Percentiles rank a stretch among this genome's conserved stretches.
These are phyloP conservation scores for Mantis religiosa DNA, from an alignment of 2,888 invertebrate genomes.

Conservation along the genomic window DNA sequence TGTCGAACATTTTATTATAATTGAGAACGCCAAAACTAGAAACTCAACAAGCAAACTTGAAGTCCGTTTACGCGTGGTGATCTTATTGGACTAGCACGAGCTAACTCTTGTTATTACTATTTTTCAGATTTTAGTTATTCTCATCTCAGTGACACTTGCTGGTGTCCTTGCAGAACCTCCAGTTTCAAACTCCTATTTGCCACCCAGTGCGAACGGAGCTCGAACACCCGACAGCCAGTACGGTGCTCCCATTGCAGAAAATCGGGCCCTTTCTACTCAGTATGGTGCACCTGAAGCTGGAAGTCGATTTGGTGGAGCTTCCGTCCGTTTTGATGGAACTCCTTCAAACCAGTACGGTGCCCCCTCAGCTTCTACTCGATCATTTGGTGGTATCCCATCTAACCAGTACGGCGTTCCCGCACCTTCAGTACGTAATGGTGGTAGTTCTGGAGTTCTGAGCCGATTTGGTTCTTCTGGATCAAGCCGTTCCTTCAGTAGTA, in stretches of 20 bases:
- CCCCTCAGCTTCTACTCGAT: too few relatives aligned
- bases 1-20: too few relatives aligned
- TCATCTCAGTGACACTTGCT: background rate
- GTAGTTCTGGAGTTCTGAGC: conserved; percentile 32
- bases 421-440: background rate
- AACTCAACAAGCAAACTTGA: too few relatives aligned
- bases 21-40: too few relatives aligned
- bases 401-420: conserved; percentile 4
- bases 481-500: background rate
- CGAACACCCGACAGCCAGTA: conserved; percentile 39
- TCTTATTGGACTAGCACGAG: too few relatives aligned
- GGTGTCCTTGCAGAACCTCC: conserved; percentile 23
- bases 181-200: conserved; percentile 30
- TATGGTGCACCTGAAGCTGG: conserved; percentile 27
- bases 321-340: background rate
- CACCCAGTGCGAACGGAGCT: conserved; percentile 48
- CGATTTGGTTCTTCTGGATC: too few relatives aligned
- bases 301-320: background rate
- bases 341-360: too few relatives aligned
- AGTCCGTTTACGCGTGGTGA: too few relatives aligned
- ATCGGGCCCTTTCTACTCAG: too few relatives aligned
- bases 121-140: conserved; percentile 2
- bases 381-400: background rate
- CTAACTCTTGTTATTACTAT: background rate
- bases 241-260: conserved; percentile 34